These are phyloP conservation scores for Rhodeus uyekii DNA, from an alignment of 2,797 vertebrate species.

Conservation along the genomic window DNA sequence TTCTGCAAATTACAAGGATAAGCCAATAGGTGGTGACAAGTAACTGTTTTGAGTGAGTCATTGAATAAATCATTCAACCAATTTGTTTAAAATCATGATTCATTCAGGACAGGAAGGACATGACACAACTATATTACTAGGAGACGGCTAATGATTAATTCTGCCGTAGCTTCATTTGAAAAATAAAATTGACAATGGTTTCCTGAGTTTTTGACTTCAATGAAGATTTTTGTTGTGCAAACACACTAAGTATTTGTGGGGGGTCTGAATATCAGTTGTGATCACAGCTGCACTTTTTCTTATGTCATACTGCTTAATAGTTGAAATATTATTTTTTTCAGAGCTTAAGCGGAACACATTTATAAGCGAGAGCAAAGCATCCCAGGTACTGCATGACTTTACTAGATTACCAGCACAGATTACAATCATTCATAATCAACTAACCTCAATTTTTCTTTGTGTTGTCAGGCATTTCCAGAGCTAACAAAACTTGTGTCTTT, in stretches of 20 bases:
- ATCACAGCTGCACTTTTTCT: not conserved
- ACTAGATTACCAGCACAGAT: not conserved
- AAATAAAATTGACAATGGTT: no score
- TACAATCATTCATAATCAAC: not conserved
- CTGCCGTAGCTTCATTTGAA: no score
- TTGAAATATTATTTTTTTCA: constrained; percentile 28
- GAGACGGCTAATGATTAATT: no score
- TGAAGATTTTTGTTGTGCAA: not conserved
- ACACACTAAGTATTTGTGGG: not conserved
- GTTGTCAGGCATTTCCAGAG: constrained; percentile 41
- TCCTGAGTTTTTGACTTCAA: no score
- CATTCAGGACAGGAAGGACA: no score
- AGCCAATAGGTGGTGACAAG: no score
- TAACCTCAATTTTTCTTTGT: constrained; percentile 13
- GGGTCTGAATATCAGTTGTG: not conserved
- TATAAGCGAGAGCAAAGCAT: not conserved
- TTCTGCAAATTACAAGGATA: no score
- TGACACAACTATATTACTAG: no score
- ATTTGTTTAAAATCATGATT: no score
- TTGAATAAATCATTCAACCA: no score
- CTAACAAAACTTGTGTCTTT: not conserved
- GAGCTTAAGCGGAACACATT: not conserved
- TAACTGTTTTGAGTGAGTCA: no score
- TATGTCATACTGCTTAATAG: not conserved
- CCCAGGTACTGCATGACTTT: constrained; percentile 8